These are phyloP conservation scores for Parotocinclus haroldoi DNA, from an alignment of 2,797 vertebrate genomes.

Conservation along the genomic window DNA sequence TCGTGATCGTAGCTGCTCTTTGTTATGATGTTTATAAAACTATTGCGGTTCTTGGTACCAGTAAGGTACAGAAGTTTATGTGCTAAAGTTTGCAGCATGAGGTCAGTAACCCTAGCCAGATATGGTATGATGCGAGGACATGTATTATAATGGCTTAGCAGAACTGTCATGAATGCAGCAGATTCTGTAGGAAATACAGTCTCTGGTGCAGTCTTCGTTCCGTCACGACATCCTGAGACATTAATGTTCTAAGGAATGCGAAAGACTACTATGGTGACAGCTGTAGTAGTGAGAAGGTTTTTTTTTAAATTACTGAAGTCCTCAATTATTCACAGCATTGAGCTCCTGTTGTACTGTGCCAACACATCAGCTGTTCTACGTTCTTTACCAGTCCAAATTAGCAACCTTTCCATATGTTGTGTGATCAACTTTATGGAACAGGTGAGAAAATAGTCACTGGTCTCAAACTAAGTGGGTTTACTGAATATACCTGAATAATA, in stretches of 20 bases:
- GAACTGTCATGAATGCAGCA: too few species aligned
- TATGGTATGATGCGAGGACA: too few species aligned
- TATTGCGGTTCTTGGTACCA: too few species aligned
- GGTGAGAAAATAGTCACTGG: background rate
- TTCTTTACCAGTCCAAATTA: background rate
- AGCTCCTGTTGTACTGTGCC: background rate
- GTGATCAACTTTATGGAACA: background rate
- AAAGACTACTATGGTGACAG: background rate
- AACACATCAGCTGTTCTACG: conserved; percentile 6
- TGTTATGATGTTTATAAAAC: too few species aligned
- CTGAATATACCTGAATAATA: too few species aligned
- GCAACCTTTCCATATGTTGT: too few species aligned
- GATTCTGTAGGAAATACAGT: background rate
- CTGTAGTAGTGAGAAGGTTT: background rate
- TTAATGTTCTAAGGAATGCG: background rate
- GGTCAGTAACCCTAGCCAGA: too few species aligned
- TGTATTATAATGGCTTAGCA: too few species aligned
- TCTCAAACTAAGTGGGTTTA: background rate
- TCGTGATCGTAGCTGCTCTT: too few species aligned
- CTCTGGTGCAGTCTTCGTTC: background rate
- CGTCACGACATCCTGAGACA: background rate
- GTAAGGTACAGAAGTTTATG: too few species aligned
- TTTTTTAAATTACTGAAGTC: background rate
- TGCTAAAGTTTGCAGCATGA: too few species aligned
- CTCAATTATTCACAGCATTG: conserved; percentile 3